These are phyloP conservation scores for Hormiphora californensis DNA, from an alignment of 37 sponge, comb jelly and placozoan genomes.

Conservation along the genomic window DNA sequence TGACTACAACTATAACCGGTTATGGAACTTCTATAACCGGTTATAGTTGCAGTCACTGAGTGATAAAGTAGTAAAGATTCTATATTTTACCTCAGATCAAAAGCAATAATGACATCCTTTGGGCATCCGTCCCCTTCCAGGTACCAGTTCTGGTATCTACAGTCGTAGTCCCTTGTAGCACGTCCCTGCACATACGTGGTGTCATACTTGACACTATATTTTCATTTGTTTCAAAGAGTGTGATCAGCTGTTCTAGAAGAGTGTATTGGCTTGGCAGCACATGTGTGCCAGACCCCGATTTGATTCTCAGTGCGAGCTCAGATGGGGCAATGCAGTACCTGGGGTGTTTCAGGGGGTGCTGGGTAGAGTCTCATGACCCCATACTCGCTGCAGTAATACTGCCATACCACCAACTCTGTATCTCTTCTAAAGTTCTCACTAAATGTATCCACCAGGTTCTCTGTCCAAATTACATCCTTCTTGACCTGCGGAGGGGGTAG, in stretches of 20 bases:
- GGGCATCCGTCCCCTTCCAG: conserved; percentile 39
- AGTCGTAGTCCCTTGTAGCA: conserved; percentile 48
- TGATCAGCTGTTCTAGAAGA: too few relatives aligned
- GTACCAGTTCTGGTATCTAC: conserved; percentile 25
- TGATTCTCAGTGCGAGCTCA: too few relatives aligned
- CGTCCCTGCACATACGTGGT: too few relatives aligned
- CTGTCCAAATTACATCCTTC: conserved; percentile 33
- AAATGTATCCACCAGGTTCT: background rate
- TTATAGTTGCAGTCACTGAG: background rate
- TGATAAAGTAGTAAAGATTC: background rate
- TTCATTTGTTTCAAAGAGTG: too few relatives aligned
- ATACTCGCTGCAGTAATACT: conserved; percentile 41
- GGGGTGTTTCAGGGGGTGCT: background rate
- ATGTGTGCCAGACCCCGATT: too few relatives aligned
- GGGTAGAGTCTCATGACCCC: conserved; percentile 42
- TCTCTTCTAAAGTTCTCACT: background rate
- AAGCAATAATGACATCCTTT: conserved; percentile 19
- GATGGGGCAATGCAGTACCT: too few relatives aligned
- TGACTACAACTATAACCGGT: background rate
- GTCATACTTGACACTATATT: too few relatives aligned
- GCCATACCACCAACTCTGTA: conserved; percentile 33
- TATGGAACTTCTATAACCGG: too few relatives aligned
- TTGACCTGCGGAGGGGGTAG: background rate
- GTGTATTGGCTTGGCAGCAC: too few relatives aligned
- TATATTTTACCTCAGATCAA: conserved; percentile 7